Conservation (phyloP, 2,113 vertebrate species). For the Paedocypris sp. region DNA sequence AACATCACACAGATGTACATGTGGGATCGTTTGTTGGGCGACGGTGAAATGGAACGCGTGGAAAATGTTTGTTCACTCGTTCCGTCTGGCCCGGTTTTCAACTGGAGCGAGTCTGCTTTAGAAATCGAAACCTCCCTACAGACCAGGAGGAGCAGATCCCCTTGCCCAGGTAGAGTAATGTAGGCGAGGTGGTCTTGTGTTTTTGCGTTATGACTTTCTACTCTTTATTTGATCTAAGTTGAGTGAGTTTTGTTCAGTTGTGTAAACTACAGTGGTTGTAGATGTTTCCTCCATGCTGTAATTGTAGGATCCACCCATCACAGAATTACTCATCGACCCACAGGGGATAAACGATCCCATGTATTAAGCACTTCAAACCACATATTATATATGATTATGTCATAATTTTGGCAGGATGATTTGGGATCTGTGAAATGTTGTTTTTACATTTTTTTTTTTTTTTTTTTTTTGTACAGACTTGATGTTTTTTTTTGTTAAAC, state of each 20-base stretch:
- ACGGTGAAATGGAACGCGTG: conserved; percentile 50
- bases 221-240: too few relatives aligned
- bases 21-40: conserved; percentile 55
- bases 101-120: conserved; percentile 46
- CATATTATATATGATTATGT: conserved; percentile 2
- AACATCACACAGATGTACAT: conserved; percentile 60
- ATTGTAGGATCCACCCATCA: conserved; percentile 55
- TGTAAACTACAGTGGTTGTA: conserved; percentile 42
- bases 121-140: conserved; percentile 48
- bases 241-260: too few relatives aligned
- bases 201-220: conserved; percentile 6
- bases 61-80: conserved; percentile 52
- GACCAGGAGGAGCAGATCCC: conserved; percentile 36
- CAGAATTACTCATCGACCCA: conserved; percentile 38
- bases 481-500: too few relatives aligned
- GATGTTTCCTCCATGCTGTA: conserved; percentile 54
- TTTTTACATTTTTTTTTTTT: neutral
- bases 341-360: too few relatives aligned
- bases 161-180: conserved; percentile 59
- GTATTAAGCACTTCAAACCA: too few relatives aligned
- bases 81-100: conserved; percentile 54
- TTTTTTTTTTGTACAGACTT: conserved; percentile 17
- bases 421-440: too few relatives aligned
- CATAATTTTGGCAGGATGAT: conserved; percentile 8
- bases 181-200: neutral